Evolutionary conservation across 2,888 invertebrate genomes (phyloP), one percentile per base, ranked within the genome.

Genomic region (Drosophila subsilvestris): DNA sequence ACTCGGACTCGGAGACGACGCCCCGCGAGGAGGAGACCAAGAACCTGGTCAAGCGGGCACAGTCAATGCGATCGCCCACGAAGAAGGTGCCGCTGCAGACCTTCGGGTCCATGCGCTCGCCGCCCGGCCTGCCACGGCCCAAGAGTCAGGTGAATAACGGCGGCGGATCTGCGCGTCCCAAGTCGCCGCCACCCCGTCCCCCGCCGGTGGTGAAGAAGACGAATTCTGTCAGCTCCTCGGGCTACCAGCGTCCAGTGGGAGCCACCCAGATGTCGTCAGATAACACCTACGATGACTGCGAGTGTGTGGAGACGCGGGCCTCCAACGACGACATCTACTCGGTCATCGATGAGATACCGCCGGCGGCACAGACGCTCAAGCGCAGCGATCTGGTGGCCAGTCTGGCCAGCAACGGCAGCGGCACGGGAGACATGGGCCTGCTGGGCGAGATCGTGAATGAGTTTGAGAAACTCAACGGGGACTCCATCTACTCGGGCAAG

Each of bases 361-460:
- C 94, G 1, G 92, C 93, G 0, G 80, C 88, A 3, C 84, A 89
- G 59, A 90, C 91, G 8, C 78, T 90, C 3, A 90, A 89, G 59
- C 89, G 89, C 32, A 91, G 89, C 57, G 91, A 90, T 74, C 78
- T 90, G 42, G 92, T 93, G 22, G 92, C 93, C 2, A 88, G 90
- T 9, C 55, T 86, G 55, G 62, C 75, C 71, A 88, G 78, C 59
- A 76, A 63, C 60, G 77, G 78, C 44, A 63, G 77, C 42, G 77
- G 78, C 44, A 63, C 76, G 32, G 73, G 93, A 12, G 95, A 95
- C 74, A 94, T 96, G 93, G 97, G 97, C 0, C 91, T 97, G 20
- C 92, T 97, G 0, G 96, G 96, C 8, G 97, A 97, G 92, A 97
- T 97, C 66, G 97, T 97, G 0, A 95, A 95, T 48, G 97, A 97